phyloP scores from a whole-genome alignment of 2,113 vertebrate species.

The Periophthalmodon schlosseri region DNA sequence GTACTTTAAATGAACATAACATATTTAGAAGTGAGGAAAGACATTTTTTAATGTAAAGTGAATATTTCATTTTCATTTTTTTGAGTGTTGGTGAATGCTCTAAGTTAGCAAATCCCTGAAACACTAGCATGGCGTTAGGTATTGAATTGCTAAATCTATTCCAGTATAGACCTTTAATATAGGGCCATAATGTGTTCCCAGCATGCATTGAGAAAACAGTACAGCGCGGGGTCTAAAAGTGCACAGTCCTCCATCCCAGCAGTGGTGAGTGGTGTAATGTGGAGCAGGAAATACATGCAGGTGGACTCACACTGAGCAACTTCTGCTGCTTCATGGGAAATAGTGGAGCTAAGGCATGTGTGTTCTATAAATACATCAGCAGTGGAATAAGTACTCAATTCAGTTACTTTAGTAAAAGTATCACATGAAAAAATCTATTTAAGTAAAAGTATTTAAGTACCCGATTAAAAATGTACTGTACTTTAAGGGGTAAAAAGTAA shows the following conservation, averaged over 20 bases:
- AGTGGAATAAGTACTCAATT: too few relatives aligned
- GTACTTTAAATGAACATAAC: background rate
- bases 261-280: conserved; percentile 7
- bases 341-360: background rate
- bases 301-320: background rate
- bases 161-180: background rate
- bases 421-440: too few relatives aligned
- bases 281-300: background rate
- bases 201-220: conserved; percentile 12
- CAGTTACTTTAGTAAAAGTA: too few relatives aligned
- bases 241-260: background rate
- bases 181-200: conserved; percentile 13
- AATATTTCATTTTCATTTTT: background rate
- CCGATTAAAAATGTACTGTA: too few relatives aligned
- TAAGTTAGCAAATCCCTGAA: background rate
- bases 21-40: background rate
- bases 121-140: background rate
- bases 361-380: background rate
- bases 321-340: conserved; percentile 1
- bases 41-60: background rate
- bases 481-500: too few relatives aligned
- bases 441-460: too few relatives aligned
- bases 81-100: background rate
- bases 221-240: background rate
- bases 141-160: background rate